Base-by-base conservation (phyloP, 2,113 vertebrate species). In the Sminthopsis crassicaudata region DNA sequence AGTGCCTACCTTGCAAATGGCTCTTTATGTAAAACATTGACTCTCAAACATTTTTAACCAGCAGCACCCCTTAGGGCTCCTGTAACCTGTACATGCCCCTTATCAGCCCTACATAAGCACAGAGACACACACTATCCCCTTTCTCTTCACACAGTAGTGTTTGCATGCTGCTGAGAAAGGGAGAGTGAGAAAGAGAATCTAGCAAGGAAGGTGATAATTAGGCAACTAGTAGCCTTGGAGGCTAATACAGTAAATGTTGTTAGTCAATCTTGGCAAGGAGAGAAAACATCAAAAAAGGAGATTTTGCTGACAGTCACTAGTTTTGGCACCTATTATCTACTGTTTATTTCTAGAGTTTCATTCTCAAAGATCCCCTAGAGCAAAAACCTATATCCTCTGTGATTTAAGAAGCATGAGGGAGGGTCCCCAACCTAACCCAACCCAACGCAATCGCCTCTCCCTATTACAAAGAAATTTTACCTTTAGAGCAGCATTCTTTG, bases 1-100 rank as follows among this genome's bases (percentile, higher is more conserved):
- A 93, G 96, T 2, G 0, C 46, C 23, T 53, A 2, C 19, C 24
- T 1, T 53, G 89, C 2, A 90, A 67, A 26, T 12, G 48, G 19
- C 23, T 46, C 27, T 90, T 26, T 46, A 89, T 92, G 46, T 91
- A 84, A 92, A 92, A 25, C 57, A 67, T 42, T 51, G 60, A 50
- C 91, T 88, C n/a, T 46, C 54, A 27, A 57, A 8, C 3, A 46
- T 30, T 0, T 94, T 95, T 52, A 54, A 50, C 55, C 24, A 36
- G 42, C 95, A 96, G 50, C 54, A 92, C 54, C 24, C 91, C 53
- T 91, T 51, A 27, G 76, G 46, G 52, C 89, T 92, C 92, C 57
- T 36, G 50, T 94, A 14, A 51, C 89, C 96, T 92, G 50, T 51
- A 91, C 52, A 88, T 55, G 52, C 36, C 1, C 89, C 24, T 8